Evolutionary conservation across 2,888 invertebrate species (phyloP), one percentile per base, ranked within the genome.

Genomic region (Nymphalis c-album): DNA sequence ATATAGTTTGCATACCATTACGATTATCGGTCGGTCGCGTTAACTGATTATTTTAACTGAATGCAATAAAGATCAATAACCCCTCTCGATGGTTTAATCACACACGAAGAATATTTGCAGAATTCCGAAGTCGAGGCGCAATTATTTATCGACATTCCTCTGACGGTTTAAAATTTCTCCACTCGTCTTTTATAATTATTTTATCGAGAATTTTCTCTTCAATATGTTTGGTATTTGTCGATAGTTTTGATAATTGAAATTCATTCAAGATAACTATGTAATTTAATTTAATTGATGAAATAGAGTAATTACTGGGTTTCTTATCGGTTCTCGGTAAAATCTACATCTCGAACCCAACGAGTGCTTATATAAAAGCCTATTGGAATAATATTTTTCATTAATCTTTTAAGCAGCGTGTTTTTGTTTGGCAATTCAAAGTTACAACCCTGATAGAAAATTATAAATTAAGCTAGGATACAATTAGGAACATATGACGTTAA

Each of bases 21-120:
- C 16, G 51, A 40, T 55, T 66, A 51, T 64, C 51, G 58, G 66
- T 63, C 65, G 51, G 46, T 62, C 18, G 47, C 64, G n/a, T 8
- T 55, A 55, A 35, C 45, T 57, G 62, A 51, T 48, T 35, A 40
- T 16, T 45, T 18, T 51, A 59, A 47, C 26, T 22, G 26, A 48
- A 60, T 66, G 5, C 65, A 53, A 13, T 26, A 20, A 53, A 60
- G 65, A 61, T 66, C 65, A 66, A 66, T 57, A 66, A 66, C 65
- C 65, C 47, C 61, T 18, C 17, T n/a, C 22, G 47, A 61, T 61
- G 60, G 65, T 66, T 61, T 47, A 61, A 61, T 66, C 46, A 61
- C 65, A 61, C 35, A 17, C 60, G 51, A 60, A 47, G 55, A 66
- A 61, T 66, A 66, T 61, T 66, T 66, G 65, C 60, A 18, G 48